phyloP scores from a whole-genome alignment of 2,888 invertebrate species.

The Spatulosminthurus flaviceps region DNA sequence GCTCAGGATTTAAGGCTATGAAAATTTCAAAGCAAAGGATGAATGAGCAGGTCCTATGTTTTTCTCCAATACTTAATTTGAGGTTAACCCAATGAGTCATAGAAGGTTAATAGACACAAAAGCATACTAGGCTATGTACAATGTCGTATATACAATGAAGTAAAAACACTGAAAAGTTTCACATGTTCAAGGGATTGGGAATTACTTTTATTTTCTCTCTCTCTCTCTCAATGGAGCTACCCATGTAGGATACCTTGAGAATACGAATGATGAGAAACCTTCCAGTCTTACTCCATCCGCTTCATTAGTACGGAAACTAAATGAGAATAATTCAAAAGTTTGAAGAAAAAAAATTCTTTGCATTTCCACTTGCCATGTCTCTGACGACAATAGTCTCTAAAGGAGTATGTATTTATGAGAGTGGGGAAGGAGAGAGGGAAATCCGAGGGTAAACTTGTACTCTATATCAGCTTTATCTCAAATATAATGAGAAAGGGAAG shows the following conservation, averaged over 20 bases:
- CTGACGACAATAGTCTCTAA: not conserved
- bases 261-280: not conserved
- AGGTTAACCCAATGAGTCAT: no score
- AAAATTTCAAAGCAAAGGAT: not conserved
- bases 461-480: slow-evolving; percentile 6
- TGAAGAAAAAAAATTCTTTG: no score
- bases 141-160: not conserved
- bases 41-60: not conserved
- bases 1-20: no score
- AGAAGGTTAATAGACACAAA: no score
- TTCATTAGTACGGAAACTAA: not conserved
- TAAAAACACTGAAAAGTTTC: not conserved
- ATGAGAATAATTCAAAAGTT: not conserved
- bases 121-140: no score
- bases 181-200: not conserved
- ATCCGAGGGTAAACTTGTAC: slow-evolving; percentile 9
- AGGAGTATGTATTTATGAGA: not conserved
- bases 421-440: not conserved
- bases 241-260: no score
- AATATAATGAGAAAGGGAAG: slow-evolving; percentile 33
- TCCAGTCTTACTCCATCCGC: not conserved
- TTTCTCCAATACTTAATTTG: no score
- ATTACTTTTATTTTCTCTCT: not conserved
- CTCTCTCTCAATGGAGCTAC: no score
- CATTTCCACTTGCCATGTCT: not conserved